Percentiles rank a stretch among this genome's conserved stretches.
Evolutionary conservation across 2,888 invertebrate species (phyloP).

Genomic region (Chrysolina americana): DNA sequence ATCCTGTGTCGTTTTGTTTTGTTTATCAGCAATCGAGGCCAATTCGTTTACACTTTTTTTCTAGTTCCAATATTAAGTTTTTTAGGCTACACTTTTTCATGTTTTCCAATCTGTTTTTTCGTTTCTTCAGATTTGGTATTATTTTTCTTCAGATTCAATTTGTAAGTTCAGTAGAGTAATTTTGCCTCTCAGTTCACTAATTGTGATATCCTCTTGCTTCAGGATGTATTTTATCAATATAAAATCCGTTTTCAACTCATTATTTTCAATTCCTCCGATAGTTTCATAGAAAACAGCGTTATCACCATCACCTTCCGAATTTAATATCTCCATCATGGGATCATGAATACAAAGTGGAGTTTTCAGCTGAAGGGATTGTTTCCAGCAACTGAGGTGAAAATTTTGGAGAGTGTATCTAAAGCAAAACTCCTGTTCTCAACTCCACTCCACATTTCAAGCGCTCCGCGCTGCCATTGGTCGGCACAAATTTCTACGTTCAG

Average conservation of each 20-base stretch:
- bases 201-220: background rate
- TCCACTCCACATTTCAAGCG: no score
- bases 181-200: background rate
- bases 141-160: background rate
- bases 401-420: no score
- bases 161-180: background rate
- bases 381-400: constrained; percentile 10
- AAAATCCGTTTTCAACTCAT: constrained; percentile 7
- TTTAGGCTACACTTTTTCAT: background rate
- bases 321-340: constrained; percentile 1
- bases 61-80: background rate
- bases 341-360: background rate
- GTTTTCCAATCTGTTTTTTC: background rate
- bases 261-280: background rate
- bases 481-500: no score
- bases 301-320: background rate
- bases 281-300: background rate
- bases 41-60: background rate
- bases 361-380: background rate
- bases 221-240: constrained; percentile 12
- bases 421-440: no score
- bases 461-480: no score
- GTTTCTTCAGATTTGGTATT: background rate
- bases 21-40: no score
- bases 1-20: background rate